These are phyloP conservation scores for Schlechtendalia chinensis DNA, from an alignment of 1,140 invertebrate genomes.

Conservation along the genomic window DNA sequence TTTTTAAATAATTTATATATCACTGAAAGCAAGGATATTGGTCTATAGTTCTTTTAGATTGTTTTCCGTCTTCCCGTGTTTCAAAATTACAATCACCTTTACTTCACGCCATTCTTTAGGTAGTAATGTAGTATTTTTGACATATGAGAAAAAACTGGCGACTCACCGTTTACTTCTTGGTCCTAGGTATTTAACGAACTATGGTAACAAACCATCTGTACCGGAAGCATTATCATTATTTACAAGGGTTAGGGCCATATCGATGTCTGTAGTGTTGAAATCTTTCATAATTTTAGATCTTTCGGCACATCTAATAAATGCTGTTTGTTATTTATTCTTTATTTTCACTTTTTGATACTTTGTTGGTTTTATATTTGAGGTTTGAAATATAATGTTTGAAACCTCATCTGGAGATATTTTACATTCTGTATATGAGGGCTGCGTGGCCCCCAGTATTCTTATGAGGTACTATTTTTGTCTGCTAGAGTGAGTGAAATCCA, in stretches of 20 bases:
- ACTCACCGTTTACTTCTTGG: background rate
- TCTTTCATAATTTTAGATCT: background rate
- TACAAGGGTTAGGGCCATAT: background rate
- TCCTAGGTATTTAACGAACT: background rate
- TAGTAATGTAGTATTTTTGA: background rate
- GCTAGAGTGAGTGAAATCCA: too few species aligned
- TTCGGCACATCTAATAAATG: too few species aligned
- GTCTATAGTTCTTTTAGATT: background rate
- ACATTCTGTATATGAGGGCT: too few species aligned
- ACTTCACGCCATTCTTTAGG: background rate
- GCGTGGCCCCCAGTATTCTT: too few species aligned
- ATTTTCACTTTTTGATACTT: too few species aligned
- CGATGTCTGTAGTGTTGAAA: background rate
- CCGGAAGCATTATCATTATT: background rate
- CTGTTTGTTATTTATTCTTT: too few species aligned
- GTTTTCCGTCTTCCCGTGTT: background rate
- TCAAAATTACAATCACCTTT: background rate
- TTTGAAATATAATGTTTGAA: too few species aligned
- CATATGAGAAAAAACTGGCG: background rate
- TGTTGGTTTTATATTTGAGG: too few species aligned
- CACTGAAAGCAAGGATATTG: background rate
- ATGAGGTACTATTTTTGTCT: too few species aligned
- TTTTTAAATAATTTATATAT: background rate
- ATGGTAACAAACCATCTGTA: background rate
- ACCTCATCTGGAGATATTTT: too few species aligned